Evolutionary conservation across 2,113 vertebrate species (phyloP).

Genomic region (Lepisosteus oculatus): DNA sequence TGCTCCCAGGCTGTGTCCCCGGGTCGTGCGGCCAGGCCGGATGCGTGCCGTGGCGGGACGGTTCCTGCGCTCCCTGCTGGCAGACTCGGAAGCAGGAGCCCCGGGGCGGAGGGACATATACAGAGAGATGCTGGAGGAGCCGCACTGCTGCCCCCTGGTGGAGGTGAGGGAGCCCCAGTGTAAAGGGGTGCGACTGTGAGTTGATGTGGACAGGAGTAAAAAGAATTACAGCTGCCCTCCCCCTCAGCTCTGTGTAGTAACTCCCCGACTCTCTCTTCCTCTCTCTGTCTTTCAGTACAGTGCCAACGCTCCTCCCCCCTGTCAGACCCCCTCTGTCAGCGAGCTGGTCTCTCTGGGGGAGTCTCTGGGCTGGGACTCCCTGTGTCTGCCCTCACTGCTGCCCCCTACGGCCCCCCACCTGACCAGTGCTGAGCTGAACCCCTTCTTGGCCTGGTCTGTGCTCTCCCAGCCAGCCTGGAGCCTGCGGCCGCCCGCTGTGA

Average conservation of each 20-base stretch:
- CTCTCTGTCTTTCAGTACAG: constrained; percentile 51
- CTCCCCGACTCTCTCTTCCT: not conserved
- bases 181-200: too few species aligned
- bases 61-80: constrained; percentile 54
- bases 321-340: constrained; percentile 51
- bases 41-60: constrained; percentile 49
- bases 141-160: constrained; percentile 70
- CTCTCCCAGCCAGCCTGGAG: constrained; percentile 33
- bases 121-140: constrained; percentile 71
- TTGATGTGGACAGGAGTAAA: too few species aligned
- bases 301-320: constrained; percentile 33
- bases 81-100: constrained; percentile 25
- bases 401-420: constrained; percentile 49
- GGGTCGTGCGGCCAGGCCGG: constrained; percentile 16
- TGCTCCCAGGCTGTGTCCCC: constrained; percentile 3
- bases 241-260: not conserved
- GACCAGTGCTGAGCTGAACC: constrained; percentile 61
- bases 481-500: constrained; percentile 43
- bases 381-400: constrained; percentile 61
- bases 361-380: constrained; percentile 51
- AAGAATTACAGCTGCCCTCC: too few species aligned
- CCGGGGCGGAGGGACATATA: constrained; percentile 66
- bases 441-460: constrained; percentile 66
- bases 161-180: constrained; percentile 48
- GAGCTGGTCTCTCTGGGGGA: constrained; percentile 30